Percentiles rank a stretch among this genome's conserved stretches.
Evolutionary conservation across 1,140 invertebrate genomes (phyloP).

Genomic region (Plutomurus gul): DNA sequence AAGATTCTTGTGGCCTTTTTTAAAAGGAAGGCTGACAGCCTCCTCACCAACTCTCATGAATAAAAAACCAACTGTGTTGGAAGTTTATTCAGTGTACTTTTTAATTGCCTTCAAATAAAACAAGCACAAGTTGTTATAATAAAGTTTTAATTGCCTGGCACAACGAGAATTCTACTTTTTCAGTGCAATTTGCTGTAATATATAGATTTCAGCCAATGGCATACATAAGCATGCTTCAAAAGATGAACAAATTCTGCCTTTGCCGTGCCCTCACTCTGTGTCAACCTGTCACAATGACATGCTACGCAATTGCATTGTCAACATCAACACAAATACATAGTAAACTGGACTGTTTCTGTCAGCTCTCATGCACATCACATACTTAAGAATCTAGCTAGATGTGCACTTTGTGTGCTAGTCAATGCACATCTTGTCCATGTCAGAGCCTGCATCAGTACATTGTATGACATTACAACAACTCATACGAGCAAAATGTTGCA

Average conservation of each 20-base stretch:
- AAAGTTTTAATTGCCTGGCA: background rate
- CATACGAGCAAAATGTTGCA: no score
- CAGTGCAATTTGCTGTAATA: background rate
- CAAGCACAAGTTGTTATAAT: background rate
- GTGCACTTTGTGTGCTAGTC: background rate
- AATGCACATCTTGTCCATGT: background rate
- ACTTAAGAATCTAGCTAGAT: background rate
- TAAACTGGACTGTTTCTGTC: background rate
- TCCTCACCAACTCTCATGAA: background rate
- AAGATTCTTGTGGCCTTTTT: background rate
- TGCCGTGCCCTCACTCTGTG: no score
- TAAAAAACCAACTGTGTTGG: no score
- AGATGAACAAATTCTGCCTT: no score
- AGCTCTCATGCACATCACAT: background rate
- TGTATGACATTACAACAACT: no score
- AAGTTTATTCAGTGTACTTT: background rate
- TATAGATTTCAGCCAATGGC: background rate
- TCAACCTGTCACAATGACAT: background rate
- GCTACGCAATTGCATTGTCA: background rate
- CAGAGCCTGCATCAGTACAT: background rate
- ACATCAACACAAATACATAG: background rate
- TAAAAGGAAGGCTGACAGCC: background rate
- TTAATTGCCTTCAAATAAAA: background rate
- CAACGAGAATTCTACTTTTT: background rate
- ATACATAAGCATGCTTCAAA: no score